Evolutionary conservation across 2,797 vertebrate genomes (phyloP), one percentile per base, ranked within the genome.

Genomic region (Nyctibius grandis): DNA sequence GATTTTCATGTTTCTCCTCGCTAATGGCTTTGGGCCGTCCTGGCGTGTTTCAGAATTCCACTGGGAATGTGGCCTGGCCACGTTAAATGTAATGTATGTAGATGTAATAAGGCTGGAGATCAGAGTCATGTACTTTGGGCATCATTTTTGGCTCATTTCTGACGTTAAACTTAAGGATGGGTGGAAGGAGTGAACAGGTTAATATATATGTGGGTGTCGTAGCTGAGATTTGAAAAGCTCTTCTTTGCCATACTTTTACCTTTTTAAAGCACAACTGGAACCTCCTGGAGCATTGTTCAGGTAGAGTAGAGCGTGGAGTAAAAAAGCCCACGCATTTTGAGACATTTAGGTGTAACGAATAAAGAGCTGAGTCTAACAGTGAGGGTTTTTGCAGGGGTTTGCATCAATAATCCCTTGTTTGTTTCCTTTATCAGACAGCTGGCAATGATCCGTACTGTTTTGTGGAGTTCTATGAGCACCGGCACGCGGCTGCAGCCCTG

Each of bases 361-460:
- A 21, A 42, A 33, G 6, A 22, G 34, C 47, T 9, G 74, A 40
- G 50, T 15, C 14, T 48, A 26, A 18, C 5, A 18, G 17, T 0
- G 8, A 40, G 34, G 28, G 33, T 4, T 22, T 9, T 57, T 2
- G 60, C 26, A 53, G 61, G 45, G 51, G 7, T 36, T 54, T 19
- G 44, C 26, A 1, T 63, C 50, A 1, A 14, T 67, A 18, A 68
- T 7, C 31, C 47, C 19, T 2, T 18, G 7, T 23, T n/a, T 25
- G 9, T 31, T 34, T 28, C 72, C 78, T 81, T 61, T 89, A 84
- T 97, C 98, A 99, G 99, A 99, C 99, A 57, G 99, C 99, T 94
- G 99, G 99, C 75, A 99, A 99, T 63, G 99, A 99, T 95, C 99
- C 99, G 0, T 99, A 99, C 97, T 99, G 99, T 97, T 99, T 99